A percentile compares a stretch with the other conserved stretches of the same genome.
Evolutionary conservation across 1,140 invertebrate species (phyloP).

Genomic region (Saccostrea glomerata): DNA sequence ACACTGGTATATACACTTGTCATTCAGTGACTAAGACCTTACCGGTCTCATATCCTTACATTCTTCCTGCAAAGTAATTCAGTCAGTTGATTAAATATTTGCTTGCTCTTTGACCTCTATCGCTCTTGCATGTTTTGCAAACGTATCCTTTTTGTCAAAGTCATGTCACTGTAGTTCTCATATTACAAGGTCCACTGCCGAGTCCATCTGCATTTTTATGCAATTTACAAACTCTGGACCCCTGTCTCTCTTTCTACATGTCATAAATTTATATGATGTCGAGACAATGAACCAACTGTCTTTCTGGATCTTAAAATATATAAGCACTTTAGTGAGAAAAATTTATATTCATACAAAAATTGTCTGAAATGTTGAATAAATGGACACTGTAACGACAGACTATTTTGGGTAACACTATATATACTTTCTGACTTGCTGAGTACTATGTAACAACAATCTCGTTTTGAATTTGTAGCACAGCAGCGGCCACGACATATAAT

Average conservation of each 20-base stretch:
- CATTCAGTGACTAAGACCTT: neutral
- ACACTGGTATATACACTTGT: neutral
- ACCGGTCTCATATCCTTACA: conserved; percentile 17
- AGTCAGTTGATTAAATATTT: neutral
- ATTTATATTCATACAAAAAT: no score
- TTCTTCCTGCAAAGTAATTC: neutral
- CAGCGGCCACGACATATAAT: no score
- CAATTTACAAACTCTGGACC: conserved; percentile 49
- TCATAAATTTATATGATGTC: conserved; percentile 59
- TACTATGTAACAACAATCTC: no score
- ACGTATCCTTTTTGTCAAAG: neutral
- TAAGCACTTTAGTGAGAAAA: no score
- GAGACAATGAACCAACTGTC: conserved; percentile 49
- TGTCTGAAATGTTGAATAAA: no score
- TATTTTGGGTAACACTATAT: no score
- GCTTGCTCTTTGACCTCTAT: neutral
- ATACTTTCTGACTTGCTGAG: no score
- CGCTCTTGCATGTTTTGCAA: neutral
- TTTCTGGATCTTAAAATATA: no score
- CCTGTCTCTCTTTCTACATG: conserved; percentile 59
- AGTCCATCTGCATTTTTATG: conserved; percentile 67
- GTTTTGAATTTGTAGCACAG: no score
- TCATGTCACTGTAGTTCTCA: neutral
- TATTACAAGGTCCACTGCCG: conserved; percentile 37
- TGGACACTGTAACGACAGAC: no score